Percentiles rank a stretch among this genome's conserved stretches.
phyloP scores from a whole-genome alignment of 2,113 vertebrate genomes.

The Charadrius vociferus region DNA sequence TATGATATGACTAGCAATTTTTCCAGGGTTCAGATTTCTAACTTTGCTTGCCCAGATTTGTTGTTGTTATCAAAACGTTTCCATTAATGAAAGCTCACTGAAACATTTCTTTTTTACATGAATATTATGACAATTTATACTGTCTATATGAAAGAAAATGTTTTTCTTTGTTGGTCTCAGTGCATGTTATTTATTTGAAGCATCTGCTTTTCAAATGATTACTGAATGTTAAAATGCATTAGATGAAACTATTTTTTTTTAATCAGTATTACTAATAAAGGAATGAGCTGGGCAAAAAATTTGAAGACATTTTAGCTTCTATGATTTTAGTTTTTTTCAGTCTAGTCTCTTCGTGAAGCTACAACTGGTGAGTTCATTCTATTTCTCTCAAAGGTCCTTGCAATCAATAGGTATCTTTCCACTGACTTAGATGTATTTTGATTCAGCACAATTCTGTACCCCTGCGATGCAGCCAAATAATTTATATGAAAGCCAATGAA shows the following conservation, averaged over 20 bases:
- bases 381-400: background rate
- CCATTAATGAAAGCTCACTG: background rate
- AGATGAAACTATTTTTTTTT: background rate
- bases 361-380: background rate
- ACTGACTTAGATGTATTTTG: background rate
- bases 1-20: background rate
- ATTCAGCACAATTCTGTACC: background rate
- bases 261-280: background rate
- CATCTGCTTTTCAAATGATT: background rate
- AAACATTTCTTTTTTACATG: background rate
- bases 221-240: background rate
- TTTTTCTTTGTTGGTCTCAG: background rate
- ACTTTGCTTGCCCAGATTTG: background rate
- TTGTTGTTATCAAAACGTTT: background rate
- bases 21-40: background rate
- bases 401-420: background rate
- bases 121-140: background rate
- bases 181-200: background rate
- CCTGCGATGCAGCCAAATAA: background rate
- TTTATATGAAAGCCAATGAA: background rate
- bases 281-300: fast-evolving
- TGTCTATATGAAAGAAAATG: background rate
- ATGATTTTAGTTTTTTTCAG: background rate
- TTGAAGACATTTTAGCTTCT: background rate
- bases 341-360: background rate